Base-by-base conservation (phyloP, 2,888 invertebrate species). In the Rhagonycha lutea region DNA sequence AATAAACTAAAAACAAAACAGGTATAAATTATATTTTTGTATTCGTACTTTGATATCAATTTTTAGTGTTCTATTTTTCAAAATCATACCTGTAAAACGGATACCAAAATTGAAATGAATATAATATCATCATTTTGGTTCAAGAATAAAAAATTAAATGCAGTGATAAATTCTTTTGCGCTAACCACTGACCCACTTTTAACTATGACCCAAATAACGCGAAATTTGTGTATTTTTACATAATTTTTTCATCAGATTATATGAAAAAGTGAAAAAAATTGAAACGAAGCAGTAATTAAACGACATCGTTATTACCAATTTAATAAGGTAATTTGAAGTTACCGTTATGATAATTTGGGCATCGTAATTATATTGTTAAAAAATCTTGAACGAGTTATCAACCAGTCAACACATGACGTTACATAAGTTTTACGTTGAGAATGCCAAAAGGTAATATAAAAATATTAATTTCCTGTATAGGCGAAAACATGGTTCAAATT, bases 161-260 rank as follows among this genome's bases (percentile, higher is more conserved):
- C 7, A 63, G 24, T 10, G 79, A 78, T 79, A 78, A 77, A 71
- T 80, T 79, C 70, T 78, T 76, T 79, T 72, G 70, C 76, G 74
- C 74, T 76, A 28, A 69, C 61, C 74, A 23, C 14, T 82, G 81
- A 78, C 82, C 82, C 80, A 80, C 80, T 24, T 24, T 65, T 77
- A 72, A 78, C 74, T 79, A 79, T 80, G 82, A 82, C 82, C 82
- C 76, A 79, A 76, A 80, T 82, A 78, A 68, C 76, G 73, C 72
- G 73, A 79, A 79, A 80, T 74, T 70, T 65, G 26, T 24, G 63
- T 65, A 18, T 18, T 24, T 72, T 72, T 71, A 61, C 72, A 72
- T 61, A 68, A 29, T 72, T 72, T 72, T 61, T 14, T 67, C 24
- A 14, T 32, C 68, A 61, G 23, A 10, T 32, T 69, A 47, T 5